phyloP scores from a whole-genome alignment of 2,888 invertebrate genomes.

The Melieria picta region DNA sequence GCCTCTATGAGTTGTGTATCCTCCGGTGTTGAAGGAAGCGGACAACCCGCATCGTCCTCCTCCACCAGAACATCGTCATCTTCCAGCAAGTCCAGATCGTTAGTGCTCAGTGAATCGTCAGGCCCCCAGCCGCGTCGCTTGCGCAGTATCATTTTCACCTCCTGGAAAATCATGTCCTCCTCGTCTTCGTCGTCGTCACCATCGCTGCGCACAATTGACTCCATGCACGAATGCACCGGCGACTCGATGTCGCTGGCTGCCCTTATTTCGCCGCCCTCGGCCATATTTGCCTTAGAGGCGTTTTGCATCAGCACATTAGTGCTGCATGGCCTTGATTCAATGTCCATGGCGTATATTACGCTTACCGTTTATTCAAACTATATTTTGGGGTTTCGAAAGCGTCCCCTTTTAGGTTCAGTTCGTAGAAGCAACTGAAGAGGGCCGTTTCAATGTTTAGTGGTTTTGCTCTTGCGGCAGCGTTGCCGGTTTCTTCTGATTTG shows the following conservation, averaged over 20 bases:
- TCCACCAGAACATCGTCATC: conserved; percentile 63
- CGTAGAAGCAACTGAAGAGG: too few species aligned
- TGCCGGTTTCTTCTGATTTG: too few species aligned
- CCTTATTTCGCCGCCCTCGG: too few species aligned
- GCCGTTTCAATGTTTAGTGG: too few species aligned
- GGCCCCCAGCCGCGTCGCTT: conserved; percentile 64
- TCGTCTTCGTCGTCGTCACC: conserved; percentile 47
- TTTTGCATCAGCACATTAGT: too few species aligned
- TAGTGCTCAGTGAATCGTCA: conserved; percentile 60
- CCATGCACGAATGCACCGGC: conserved; percentile 43
- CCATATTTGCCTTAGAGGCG: too few species aligned
- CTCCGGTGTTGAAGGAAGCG: conserved; percentile 86
- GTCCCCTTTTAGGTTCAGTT: too few species aligned
- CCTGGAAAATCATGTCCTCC: conserved; percentile 60
- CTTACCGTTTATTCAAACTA: too few species aligned
- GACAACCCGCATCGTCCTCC: conserved; percentile 85
- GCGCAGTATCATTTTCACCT: conserved; percentile 63
- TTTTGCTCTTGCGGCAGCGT: too few species aligned
- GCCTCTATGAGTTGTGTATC: conserved; percentile 85
- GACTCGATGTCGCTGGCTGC: conserved; percentile 46
- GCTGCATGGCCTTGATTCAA: too few species aligned
- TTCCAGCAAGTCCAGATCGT: conserved; percentile 61
- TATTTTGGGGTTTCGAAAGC: too few species aligned
- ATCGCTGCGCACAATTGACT: conserved; percentile 39
- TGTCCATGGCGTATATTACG: too few species aligned